Percentiles rank a stretch among this genome's conserved stretches.
Evolutionary conservation across 1,140 invertebrate genomes (phyloP).

Genomic region (Ladona fulva): DNA sequence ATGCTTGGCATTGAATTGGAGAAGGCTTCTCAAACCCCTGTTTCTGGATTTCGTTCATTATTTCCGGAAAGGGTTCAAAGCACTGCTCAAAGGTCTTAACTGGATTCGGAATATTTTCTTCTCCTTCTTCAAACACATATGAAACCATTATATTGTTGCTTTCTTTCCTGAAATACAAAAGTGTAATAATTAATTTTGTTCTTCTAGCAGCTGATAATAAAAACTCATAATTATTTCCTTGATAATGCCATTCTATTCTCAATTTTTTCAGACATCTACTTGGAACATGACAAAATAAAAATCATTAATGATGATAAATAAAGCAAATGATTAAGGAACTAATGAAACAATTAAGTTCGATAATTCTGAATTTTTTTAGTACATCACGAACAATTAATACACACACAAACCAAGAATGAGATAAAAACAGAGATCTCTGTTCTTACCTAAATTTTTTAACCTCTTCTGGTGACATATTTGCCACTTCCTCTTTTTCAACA

Average conservation of each 20-base stretch:
- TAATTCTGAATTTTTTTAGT: no score
- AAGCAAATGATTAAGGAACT: no score
- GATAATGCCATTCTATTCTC: no score
- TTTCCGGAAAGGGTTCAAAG: slow-evolving; percentile 70
- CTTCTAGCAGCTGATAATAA: slow-evolving; percentile 36
- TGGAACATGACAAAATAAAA: no score
- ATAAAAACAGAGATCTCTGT: no score
- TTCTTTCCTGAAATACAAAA: slow-evolving; percentile 28
- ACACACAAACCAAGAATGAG: no score
- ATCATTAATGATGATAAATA: no score
- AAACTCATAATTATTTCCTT: no score
- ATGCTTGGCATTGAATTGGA: slow-evolving; percentile 84
- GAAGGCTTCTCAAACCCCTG: slow-evolving; percentile 75
- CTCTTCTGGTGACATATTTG: slow-evolving; percentile 50
- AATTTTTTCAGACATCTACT: no score
- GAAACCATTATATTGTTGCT: slow-evolving; percentile 63
- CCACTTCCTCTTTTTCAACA: slow-evolving; percentile 60
- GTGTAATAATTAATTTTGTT: slow-evolving; percentile 13
- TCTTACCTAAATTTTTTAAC: slow-evolving; percentile 45
- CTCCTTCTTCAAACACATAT: neutral
- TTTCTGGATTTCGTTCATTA: slow-evolving; percentile 70
- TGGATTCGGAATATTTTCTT: slow-evolving; percentile 64
- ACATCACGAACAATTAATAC: no score
- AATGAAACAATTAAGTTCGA: no score
- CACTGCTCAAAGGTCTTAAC: slow-evolving; percentile 75